Percentiles rank a stretch among this genome's conserved stretches.
Evolutionary conservation across 2,113 vertebrate species (phyloP).

Genomic region (Epinephelus lanceolatus): DNA sequence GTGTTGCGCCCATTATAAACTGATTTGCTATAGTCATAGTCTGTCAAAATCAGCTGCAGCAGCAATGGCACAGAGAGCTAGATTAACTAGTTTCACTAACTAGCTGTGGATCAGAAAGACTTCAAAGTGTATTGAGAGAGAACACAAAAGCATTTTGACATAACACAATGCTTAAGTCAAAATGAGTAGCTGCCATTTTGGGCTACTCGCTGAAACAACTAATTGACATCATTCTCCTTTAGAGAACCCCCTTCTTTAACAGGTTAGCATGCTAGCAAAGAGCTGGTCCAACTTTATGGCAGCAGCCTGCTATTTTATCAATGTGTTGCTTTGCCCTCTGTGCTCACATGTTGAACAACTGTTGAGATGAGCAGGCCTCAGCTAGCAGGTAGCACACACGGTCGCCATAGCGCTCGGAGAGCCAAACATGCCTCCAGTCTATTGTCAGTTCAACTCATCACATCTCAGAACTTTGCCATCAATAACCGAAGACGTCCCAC

Average conservation of each 20-base stretch:
- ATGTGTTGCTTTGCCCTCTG: conserved; percentile 19
- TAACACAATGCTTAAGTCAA: no score
- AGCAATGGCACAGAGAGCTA: no score
- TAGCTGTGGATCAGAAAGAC: no score
- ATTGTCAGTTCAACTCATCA: neutral
- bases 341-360: conserved; percentile 23
- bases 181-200: no score
- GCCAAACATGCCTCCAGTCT: neutral
- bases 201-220: neutral
- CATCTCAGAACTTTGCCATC: conserved; percentile 1
- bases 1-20: no score
- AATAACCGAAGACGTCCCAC: neutral
- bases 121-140: no score
- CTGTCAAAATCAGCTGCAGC: neutral
- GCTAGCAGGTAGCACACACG: no score
- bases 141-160: no score
- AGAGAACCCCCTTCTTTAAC: neutral
- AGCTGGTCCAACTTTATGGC: conserved; percentile 55
- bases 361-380: neutral
- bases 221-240: neutral
- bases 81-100: no score
- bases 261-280: neutral
- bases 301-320: conserved; percentile 2
- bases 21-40: neutral
- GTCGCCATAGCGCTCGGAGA: neutral